phyloP scores from a whole-genome alignment of 2,797 vertebrate species.

The Meda fulgida region DNA sequence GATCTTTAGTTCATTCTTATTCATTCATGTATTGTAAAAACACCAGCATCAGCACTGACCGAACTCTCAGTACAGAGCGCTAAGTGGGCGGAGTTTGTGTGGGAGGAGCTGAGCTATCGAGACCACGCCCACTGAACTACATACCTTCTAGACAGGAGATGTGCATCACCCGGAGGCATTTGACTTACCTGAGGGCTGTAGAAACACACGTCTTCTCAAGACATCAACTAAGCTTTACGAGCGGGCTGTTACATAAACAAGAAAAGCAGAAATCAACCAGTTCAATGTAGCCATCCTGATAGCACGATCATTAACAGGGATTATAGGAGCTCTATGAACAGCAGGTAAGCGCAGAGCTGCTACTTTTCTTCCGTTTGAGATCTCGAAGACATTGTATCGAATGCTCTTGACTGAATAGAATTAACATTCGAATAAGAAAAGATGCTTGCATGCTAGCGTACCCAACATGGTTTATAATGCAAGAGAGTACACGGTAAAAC shows the following conservation, averaged over 20 bases:
- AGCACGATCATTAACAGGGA: not conserved
- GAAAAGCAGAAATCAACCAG: conserved; percentile 1
- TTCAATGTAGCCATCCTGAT: conserved; percentile 17
- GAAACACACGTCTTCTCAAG: not conserved
- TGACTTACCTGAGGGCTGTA: conserved; percentile 1
- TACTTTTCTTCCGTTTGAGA: not conserved
- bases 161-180: conserved; percentile 9
- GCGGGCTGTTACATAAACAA: not conserved
- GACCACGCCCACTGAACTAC: conserved; percentile 28
- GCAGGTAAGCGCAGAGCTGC: not conserved
- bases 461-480: not conserved
- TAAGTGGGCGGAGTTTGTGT: conserved; percentile 7
- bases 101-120: conserved; percentile 19
- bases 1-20: not conserved
- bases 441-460: not conserved
- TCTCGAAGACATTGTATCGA: not conserved
- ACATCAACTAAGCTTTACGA: not conserved
- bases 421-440: not conserved
- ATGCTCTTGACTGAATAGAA: not conserved
- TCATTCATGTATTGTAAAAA: not conserved
- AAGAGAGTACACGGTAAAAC: not conserved
- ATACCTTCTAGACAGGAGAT: conserved; percentile 39
- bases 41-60: not conserved
- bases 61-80: not conserved
- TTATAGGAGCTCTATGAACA: not conserved